Evolutionary conservation across 1,140 invertebrate species (phyloP).

Genomic region (Leptonema lineaticorne): DNA sequence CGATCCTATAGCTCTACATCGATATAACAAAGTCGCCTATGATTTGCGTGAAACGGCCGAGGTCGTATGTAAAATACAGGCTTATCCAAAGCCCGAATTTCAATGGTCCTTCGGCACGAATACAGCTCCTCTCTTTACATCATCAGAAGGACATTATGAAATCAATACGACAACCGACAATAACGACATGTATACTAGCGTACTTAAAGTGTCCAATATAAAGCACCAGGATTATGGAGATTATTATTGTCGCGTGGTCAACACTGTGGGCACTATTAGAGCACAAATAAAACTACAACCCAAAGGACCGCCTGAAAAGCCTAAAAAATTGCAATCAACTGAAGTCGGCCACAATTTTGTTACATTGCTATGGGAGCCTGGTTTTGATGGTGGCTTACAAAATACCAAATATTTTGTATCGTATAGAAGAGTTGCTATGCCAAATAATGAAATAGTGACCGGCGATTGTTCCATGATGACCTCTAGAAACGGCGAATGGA

Average conservation of each 20-base stretch:
- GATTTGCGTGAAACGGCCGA: slow-evolving; percentile 81
- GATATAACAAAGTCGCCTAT: slow-evolving; percentile 86
- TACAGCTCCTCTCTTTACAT: slow-evolving; percentile 67
- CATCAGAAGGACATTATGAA: slow-evolving; percentile 83
- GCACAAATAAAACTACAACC: slow-evolving; percentile 78
- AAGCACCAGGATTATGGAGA: slow-evolving; percentile 83
- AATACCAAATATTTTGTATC: slow-evolving; percentile 84
- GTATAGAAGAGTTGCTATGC: slow-evolving; percentile 64
- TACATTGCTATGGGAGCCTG: slow-evolving; percentile 78
- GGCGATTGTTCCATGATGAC: slow-evolving; percentile 64
- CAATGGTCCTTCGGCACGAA: slow-evolving; percentile 85
- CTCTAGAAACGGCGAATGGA: slow-evolving; percentile 65
- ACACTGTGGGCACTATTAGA: slow-evolving; percentile 72
- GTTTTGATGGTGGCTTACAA: slow-evolving; percentile 84
- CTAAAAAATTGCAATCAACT: slow-evolving; percentile 67
- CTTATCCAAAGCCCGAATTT: slow-evolving; percentile 89
- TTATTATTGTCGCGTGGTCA: slow-evolving; percentile 83
- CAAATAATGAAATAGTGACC: slow-evolving; percentile 59
- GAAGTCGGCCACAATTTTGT: slow-evolving; percentile 76
- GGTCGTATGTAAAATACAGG: slow-evolving; percentile 84
- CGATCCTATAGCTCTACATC: slow-evolving; percentile 79
- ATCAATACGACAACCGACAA: slow-evolving; percentile 77
- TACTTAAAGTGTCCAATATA: slow-evolving; percentile 74
- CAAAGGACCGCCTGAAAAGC: slow-evolving; percentile 82
- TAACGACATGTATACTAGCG: slow-evolving; percentile 83